Evolutionary conservation across 1,140 invertebrate genomes (phyloP).

Genomic region (Lucilia sericata): DNA sequence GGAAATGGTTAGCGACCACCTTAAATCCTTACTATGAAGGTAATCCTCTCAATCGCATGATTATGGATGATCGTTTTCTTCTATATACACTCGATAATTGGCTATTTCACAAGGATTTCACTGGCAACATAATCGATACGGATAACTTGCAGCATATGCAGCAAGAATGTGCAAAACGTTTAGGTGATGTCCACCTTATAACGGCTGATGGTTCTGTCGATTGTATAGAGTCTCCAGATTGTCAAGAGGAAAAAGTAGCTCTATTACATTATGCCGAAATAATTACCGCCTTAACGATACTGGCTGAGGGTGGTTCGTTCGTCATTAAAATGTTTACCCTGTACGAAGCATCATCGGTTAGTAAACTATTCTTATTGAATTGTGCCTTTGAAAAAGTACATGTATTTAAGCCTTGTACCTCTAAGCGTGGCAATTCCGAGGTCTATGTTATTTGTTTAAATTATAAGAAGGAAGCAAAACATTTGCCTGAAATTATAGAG

Average conservation of each 20-base stretch:
- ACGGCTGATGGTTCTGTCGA: slow-evolving; percentile 96
- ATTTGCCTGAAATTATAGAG: slow-evolving; percentile 50
- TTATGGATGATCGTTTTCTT: slow-evolving; percentile 89
- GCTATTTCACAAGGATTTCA: slow-evolving; percentile 87
- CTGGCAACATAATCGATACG: slow-evolving; percentile 82
- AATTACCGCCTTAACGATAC: slow-evolving; percentile 77
- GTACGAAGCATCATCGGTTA: slow-evolving; percentile 85
- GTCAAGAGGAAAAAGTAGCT: slow-evolving; percentile 85
- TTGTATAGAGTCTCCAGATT: slow-evolving; percentile 83
- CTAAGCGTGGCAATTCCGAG: slow-evolving; percentile 95
- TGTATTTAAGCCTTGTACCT: slow-evolving; percentile 89
- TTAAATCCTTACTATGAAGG: slow-evolving; percentile 94
- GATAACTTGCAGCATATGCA: slow-evolving; percentile 76
- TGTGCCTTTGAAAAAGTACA: slow-evolving; percentile 74
- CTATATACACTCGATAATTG: slow-evolving; percentile 81
- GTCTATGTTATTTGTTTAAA: slow-evolving; percentile 84
- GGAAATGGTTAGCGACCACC: slow-evolving; percentile 88
- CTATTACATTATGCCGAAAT: slow-evolving; percentile 87
- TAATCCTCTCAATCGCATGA: slow-evolving; percentile 78
- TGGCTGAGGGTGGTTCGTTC: slow-evolving; percentile 81
- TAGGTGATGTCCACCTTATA: slow-evolving; percentile 71
- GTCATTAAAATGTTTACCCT: slow-evolving; percentile 95
- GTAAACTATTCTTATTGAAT: slow-evolving; percentile 83
- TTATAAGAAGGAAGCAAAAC: slow-evolving; percentile 50
- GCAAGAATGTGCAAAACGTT: slow-evolving; percentile 49